Evolutionary conservation across 2,888 invertebrate species (phyloP), one percentile per base, ranked within the genome.

Genomic region (Herminia tarsipennalis): DNA sequence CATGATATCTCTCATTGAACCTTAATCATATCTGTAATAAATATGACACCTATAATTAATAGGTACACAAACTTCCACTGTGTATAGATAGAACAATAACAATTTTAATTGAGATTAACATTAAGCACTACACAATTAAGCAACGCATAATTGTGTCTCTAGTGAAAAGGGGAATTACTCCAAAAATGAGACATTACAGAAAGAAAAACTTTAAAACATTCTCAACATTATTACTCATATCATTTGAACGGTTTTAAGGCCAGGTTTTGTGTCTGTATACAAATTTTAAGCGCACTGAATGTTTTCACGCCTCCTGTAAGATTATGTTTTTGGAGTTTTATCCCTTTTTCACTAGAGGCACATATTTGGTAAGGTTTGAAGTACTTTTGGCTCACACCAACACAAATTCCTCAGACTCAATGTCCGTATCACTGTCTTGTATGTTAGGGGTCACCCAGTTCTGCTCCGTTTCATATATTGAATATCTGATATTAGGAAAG

Each of bases 371-470:
- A 51, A 43, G 41, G 37, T 50, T n/a, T 43, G 21, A 49, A 42
- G 33, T 43, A 30, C 33, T 5, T 0, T 28, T 34, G 39, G 46
- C 48, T 48, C 12, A 94, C 56, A 95, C 83, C 76, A 95, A 88
- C 75, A 95, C 95, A 92, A 95, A 95, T 78, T 95, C 95, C 81
- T 95, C 95, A 34, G 94, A 94, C 80, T 95, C 95, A 56, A 94
- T 90, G 70, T 94, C 94, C 57, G 94, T 93, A 74, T 94, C 94
- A 80, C 93, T 93, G 65, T 92, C 92, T 68, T 92, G 85, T 60
- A 88, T 80, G 64, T 78, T 82, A 40, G 83, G 88, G 25, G 85
- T 78, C 4, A 86, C 85, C 79, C 92, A 92, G 59, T 92, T 85
- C 62, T 93, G 92, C 58, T 92, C 92, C 8, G 92, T 87, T 67